These are phyloP conservation scores for Gortyna flavago DNA, from an alignment of 2,888 invertebrate genomes.

Conservation along the genomic window DNA sequence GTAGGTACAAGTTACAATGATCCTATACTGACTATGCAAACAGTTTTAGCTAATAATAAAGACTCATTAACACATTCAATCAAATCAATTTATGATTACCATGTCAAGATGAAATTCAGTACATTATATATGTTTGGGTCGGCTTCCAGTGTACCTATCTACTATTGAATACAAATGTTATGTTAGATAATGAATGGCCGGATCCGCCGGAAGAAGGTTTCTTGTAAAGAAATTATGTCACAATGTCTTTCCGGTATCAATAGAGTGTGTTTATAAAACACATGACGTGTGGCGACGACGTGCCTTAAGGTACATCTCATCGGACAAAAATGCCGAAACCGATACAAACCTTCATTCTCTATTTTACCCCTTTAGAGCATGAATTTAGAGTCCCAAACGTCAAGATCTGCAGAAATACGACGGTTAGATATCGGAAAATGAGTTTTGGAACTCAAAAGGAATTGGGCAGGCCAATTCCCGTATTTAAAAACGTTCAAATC, in stretches of 20 bases:
- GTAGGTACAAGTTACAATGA: no score
- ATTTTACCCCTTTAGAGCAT: neutral
- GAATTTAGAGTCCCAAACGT: neutral
- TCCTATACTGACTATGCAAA: no score
- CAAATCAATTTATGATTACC: no score
- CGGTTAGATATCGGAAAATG: neutral
- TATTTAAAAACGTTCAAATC: no score
- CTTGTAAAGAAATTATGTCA: no score
- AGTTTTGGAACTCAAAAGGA: neutral
- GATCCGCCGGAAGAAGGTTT: neutral
- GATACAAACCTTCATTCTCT: neutral
- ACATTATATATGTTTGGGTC: no score
- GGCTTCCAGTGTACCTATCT: no score
- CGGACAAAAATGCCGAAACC: neutral
- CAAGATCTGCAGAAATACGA: no score
- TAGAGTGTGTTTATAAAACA: neutral
- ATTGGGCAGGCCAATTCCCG: no score
- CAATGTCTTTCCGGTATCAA: neutral
- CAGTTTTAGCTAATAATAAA: no score
- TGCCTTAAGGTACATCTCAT: neutral
- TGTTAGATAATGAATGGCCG: neutral
- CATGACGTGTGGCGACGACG: neutral
- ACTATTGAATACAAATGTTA: conserved; percentile 2
- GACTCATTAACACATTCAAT: no score
- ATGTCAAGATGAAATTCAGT: no score